Evolutionary conservation across 2,797 vertebrate species (phyloP).

Genomic region (Gallinago stenura): DNA sequence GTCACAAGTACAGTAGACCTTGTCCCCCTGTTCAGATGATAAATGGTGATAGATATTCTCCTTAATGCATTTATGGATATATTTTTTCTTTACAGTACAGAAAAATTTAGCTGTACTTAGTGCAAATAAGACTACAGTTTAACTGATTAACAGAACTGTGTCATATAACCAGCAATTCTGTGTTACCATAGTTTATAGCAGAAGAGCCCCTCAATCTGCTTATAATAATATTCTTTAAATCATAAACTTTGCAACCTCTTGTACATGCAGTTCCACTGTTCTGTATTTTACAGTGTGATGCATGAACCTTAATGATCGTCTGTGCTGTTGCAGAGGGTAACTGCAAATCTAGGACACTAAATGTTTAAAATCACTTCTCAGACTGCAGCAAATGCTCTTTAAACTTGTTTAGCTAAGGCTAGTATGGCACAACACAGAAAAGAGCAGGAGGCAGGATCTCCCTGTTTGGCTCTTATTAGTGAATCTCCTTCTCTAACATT

Average conservation of each 20-base stretch:
- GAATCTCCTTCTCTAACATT: not conserved
- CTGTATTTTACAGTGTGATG: constrained; percentile 52
- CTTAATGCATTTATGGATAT: constrained; percentile 58
- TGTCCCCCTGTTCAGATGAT: constrained; percentile 54
- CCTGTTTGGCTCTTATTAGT: not conserved
- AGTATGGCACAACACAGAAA: not conserved
- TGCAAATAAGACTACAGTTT: constrained; percentile 54
- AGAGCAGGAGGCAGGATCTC: not conserved
- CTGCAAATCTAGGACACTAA: constrained; percentile 71
- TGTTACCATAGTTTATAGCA: constrained; percentile 6
- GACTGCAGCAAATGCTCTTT: not conserved
- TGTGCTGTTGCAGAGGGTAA: constrained; percentile 50
- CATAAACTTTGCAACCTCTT: constrained; percentile 43
- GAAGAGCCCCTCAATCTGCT: constrained; percentile 20
- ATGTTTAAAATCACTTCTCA: constrained; percentile 64
- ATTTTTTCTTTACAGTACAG: constrained; percentile 14
- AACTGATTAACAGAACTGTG: not conserved
- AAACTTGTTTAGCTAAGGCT: not conserved
- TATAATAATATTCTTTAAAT: constrained; percentile 43
- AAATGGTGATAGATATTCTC: constrained; percentile 54
- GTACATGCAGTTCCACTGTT: constrained; percentile 33
- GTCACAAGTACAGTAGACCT: constrained; percentile 40
- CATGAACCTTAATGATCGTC: constrained; percentile 49
- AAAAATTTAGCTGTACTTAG: constrained; percentile 47
- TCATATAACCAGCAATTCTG: not conserved